Conservation (phyloP, 1,140 invertebrate genomes). For the Neelides sp. region DNA sequence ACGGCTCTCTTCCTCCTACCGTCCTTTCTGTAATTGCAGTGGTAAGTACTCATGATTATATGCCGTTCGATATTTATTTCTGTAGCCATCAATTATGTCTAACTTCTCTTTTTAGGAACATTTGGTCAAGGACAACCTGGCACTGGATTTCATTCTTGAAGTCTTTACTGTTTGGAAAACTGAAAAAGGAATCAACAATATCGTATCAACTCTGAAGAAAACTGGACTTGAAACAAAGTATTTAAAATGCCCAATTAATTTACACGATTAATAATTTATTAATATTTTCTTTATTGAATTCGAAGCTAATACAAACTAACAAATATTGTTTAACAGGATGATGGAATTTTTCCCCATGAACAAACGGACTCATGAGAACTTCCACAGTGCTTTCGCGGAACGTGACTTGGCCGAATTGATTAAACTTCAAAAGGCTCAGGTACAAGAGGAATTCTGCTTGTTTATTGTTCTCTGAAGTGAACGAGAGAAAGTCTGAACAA, state of each 20-base stretch:
- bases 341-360: conserved; percentile 87
- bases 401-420: conserved; percentile 75
- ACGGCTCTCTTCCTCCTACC: conserved; percentile 71
- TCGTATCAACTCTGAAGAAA: conserved; percentile 74
- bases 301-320: not conserved
- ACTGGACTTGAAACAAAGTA: conserved; percentile 71
- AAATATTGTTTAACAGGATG: conserved; percentile 44
- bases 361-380: conserved; percentile 78
- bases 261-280: not conserved
- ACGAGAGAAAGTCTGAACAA: not conserved
- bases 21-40: conserved; percentile 70
- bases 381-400: conserved; percentile 68
- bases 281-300: not conserved
- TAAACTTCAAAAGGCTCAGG: conserved; percentile 74
- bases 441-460: no score
- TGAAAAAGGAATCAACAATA: conserved; percentile 72
- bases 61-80: not conserved
- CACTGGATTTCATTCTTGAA: conserved; percentile 80
- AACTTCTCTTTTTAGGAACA: conserved; percentile 51
- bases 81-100: conserved; percentile 5
- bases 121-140: conserved; percentile 85
- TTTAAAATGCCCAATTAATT: not conserved
- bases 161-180: conserved; percentile 81
- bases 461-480: no score
- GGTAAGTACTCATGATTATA: conserved; percentile 31